Conservation (phyloP, 2,797 vertebrate genomes). For the Gastrophryne carolinensis region DNA sequence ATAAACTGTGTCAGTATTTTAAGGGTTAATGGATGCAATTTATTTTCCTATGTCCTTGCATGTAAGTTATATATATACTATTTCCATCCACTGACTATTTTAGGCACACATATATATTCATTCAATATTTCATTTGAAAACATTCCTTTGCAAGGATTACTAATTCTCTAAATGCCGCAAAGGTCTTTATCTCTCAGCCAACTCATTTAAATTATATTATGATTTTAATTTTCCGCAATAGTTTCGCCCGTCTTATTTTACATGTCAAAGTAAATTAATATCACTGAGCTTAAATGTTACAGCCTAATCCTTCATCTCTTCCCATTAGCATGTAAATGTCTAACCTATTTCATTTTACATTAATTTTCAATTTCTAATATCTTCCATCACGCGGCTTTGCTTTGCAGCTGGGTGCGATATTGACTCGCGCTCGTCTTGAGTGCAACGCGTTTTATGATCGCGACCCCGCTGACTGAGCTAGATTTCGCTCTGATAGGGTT, state of each 20-base stretch:
- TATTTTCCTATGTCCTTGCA: too few relatives aligned
- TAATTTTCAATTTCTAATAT: constrained; percentile 36
- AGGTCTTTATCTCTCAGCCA: background rate
- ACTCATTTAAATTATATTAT: constrained; percentile 1
- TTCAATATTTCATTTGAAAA: background rate
- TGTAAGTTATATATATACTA: too few relatives aligned
- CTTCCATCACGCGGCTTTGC: constrained; percentile 13
- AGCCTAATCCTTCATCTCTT: constrained; percentile 19
- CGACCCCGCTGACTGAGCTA: constrained; percentile 8
- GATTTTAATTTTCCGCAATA: constrained; percentile 3
- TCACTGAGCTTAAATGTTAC: constrained; percentile 23
- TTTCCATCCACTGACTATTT: too few relatives aligned
- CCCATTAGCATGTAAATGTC: constrained; percentile 38
- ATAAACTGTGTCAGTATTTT: too few relatives aligned
- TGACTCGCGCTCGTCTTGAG: constrained; percentile 15
- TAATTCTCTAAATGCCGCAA: background rate
- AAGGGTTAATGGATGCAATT: too few relatives aligned
- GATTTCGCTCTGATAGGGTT: background rate
- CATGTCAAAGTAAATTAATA: constrained; percentile 31
- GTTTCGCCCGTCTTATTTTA: constrained; percentile 10
- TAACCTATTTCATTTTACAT: constrained; percentile 28
- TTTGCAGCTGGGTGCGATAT: constrained; percentile 6
- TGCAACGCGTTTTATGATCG: background rate
- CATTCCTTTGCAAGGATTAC: background rate
- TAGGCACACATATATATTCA: background rate